These are phyloP conservation scores for Todiramphus saurophagus DNA, from an alignment of 2,113 vertebrate species.

Conservation along the genomic window DNA sequence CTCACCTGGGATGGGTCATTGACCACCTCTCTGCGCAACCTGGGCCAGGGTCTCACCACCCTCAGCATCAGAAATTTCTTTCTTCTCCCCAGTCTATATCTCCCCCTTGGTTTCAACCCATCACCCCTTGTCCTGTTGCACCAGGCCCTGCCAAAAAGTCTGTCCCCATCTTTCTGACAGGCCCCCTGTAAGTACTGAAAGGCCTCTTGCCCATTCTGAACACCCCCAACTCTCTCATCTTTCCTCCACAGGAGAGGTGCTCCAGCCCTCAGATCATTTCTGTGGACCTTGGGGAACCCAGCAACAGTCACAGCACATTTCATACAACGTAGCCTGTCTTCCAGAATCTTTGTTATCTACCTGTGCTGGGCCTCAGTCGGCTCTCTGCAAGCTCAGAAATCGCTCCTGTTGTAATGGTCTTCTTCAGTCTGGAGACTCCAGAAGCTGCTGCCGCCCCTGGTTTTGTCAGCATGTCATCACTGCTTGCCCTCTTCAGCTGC, in stretches of 20 bases:
- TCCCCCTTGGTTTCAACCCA: background rate
- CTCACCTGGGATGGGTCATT: background rate
- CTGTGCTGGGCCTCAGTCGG: constrained; percentile 78
- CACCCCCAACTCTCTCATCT: background rate
- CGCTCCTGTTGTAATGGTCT: constrained; percentile 88
- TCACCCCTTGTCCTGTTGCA: background rate
- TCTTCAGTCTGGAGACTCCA: constrained; percentile 83
- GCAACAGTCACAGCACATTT: background rate
- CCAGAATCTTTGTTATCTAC: constrained; percentile 60
- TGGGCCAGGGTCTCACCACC: background rate
- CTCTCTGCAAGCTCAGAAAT: constrained; percentile 88
- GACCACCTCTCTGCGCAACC: background rate
- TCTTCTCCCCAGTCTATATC: background rate
- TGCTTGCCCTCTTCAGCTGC: constrained; percentile 93
- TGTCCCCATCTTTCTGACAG: background rate
- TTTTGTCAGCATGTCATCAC: constrained; percentile 90
- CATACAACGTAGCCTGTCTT: background rate
- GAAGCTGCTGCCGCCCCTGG: constrained; percentile 69
- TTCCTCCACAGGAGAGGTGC: background rate
- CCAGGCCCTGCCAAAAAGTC: background rate
- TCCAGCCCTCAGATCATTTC: background rate
- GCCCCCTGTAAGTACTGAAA: background rate
- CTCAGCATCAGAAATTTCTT: background rate
- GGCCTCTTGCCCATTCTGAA: background rate
- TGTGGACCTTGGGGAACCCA: background rate